Evolutionary conservation across 2,888 invertebrate species (phyloP).

Genomic region (Lacanobia wlatinum): DNA sequence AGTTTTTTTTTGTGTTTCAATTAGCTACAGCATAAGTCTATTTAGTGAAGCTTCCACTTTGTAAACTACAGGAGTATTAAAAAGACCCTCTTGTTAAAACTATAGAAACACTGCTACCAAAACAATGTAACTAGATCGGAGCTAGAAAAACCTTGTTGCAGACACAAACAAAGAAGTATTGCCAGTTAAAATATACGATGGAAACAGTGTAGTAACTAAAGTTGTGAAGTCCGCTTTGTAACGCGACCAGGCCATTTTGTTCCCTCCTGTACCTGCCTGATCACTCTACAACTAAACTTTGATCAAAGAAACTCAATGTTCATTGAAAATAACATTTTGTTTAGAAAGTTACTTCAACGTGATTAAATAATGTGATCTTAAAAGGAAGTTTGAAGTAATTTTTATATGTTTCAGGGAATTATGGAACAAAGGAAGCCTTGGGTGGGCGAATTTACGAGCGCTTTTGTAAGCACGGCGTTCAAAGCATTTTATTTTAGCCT

Average conservation of each 20-base stretch:
- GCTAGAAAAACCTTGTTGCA: conserved; percentile 7
- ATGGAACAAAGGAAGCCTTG: conserved; percentile 30
- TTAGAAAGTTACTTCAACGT: conserved; percentile 40
- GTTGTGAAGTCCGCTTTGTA: conserved; percentile 57
- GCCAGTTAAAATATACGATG: conserved; percentile 22
- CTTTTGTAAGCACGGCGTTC: conserved; percentile 11
- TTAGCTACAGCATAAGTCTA: neutral
- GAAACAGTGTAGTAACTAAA: conserved; percentile 30
- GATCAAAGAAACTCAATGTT: conserved; percentile 49
- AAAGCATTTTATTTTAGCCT: conserved; percentile 4
- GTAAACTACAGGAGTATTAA: neutral
- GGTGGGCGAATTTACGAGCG: neutral
- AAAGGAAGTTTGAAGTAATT: conserved; percentile 37
- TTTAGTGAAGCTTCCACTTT: neutral
- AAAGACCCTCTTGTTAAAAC: neutral
- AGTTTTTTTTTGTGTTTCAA: neutral
- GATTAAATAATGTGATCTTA: conserved; percentile 45
- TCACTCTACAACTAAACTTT: conserved; percentile 48
- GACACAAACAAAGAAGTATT: conserved; percentile 16
- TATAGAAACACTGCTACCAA: neutral
- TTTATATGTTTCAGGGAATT: conserved; percentile 35
- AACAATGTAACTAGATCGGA: conserved; percentile 4
- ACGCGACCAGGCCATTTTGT: conserved; percentile 47
- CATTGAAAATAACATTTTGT: conserved; percentile 48
- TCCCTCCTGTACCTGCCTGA: conserved; percentile 39